These are phyloP conservation scores for Madoqua kirkii DNA, from an alignment of 2,113 vertebrate genomes.

Conservation along the genomic window DNA sequence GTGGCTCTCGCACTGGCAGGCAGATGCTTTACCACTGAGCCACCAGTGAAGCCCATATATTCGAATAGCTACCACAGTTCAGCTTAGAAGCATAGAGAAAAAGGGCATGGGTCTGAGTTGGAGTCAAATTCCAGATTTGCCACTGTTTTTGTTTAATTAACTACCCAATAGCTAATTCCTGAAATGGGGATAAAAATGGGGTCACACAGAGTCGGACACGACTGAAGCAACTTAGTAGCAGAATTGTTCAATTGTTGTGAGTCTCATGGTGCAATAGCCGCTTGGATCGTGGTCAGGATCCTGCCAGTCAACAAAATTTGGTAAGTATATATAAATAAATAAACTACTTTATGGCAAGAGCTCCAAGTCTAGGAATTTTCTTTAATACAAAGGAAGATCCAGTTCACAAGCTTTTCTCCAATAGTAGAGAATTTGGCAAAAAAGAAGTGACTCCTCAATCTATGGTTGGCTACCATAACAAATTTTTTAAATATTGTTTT, in stretches of 20 bases:
- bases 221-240: too few relatives aligned
- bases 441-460: neutral
- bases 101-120: neutral
- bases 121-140: neutral
- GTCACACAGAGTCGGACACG: too few relatives aligned
- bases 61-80: neutral
- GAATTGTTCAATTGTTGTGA: neutral
- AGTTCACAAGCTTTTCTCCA: neutral
- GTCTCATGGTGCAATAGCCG: neutral
- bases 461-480: neutral
- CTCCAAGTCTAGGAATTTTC: neutral
- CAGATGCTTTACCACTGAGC: neutral
- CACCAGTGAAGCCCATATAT: neutral
- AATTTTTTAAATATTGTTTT: neutral
- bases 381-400: slow-evolving; percentile 13
- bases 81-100: neutral
- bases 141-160: slow-evolving; percentile 10
- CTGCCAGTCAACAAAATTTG: neutral
- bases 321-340: neutral
- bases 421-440: neutral
- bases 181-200: neutral
- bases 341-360: neutral
- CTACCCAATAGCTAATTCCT: neutral
- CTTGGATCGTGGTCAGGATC: neutral
- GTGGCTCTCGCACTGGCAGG: neutral